Conservation (phyloP, 2,797 vertebrate species). For the Acipenser oxyrinchus region DNA sequence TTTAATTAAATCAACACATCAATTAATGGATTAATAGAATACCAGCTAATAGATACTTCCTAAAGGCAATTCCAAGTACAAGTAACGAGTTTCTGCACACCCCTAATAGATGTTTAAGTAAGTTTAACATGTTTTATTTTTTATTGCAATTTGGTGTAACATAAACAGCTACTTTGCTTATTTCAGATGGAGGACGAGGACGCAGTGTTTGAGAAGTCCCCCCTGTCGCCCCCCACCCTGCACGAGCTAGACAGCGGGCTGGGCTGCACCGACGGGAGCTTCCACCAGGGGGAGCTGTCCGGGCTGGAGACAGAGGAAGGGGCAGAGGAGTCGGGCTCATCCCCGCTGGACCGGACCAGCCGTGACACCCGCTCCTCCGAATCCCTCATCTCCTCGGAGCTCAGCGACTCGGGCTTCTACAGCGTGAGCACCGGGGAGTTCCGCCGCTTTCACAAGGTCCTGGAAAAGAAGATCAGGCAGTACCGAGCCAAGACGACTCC, state of each 20-base stretch:
- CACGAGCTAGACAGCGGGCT: constrained; percentile 63
- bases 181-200: constrained; percentile 59
- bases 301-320: constrained; percentile 60
- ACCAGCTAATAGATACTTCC: no score
- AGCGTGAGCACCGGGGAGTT: constrained; percentile 61
- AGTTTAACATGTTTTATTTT: no score
- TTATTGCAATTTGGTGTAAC: no score
- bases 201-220: constrained; percentile 48
- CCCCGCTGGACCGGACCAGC: constrained; percentile 39
- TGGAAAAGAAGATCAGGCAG: constrained; percentile 61
- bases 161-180: background rate
- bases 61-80: no score
- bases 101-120: no score
- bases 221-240: constrained; percentile 52
- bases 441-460: constrained; percentile 61
- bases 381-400: constrained; percentile 59
- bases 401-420: constrained; percentile 63
- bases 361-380: constrained; percentile 51
- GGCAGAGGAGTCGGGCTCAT: constrained; percentile 49
- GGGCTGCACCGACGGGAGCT: constrained; percentile 60
- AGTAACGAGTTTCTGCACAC: no score
- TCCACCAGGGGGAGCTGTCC: constrained; percentile 62
- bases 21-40: no score
- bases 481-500: constrained; percentile 56
- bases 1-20: no score